These are phyloP conservation scores for Cotesia congregata DNA, from an alignment of 2,888 invertebrate genomes.

Conservation along the genomic window DNA sequence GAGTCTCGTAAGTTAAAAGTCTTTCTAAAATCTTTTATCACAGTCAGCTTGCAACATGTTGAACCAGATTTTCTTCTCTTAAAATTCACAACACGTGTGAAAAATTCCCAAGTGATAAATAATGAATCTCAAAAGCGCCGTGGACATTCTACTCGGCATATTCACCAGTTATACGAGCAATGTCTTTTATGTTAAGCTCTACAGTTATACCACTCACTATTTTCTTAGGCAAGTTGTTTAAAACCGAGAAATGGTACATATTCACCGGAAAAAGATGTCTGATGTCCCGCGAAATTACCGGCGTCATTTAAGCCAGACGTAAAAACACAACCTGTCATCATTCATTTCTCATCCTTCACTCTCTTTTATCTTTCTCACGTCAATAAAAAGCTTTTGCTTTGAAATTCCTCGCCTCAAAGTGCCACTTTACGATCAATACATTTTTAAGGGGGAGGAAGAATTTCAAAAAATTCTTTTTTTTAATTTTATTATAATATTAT, in stretches of 20 bases:
- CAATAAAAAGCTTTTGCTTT: background rate
- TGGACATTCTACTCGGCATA: slow-evolving; percentile 24
- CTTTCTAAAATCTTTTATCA: too few relatives aligned
- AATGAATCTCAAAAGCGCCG: slow-evolving; percentile 18
- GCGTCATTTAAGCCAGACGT: slow-evolving; percentile 14
- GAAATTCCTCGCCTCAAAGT: slow-evolving; percentile 3
- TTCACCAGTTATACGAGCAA: slow-evolving; percentile 16
- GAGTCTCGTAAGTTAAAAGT: too few relatives aligned
- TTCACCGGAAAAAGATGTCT: slow-evolving; percentile 29
- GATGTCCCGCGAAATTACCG: slow-evolving; percentile 22
- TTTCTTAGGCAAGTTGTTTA: slow-evolving; percentile 8
- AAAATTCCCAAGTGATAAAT: background rate
- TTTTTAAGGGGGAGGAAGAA: background rate
- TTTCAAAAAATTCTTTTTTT: background rate
- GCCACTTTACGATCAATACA: slow-evolving; percentile 5
- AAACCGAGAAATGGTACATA: slow-evolving; percentile 31
- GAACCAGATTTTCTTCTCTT: background rate
- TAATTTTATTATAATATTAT: background rate
- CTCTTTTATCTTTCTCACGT: background rate
- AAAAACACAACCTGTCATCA: slow-evolving; percentile 19
- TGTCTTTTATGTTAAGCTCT: slow-evolving; percentile 10
- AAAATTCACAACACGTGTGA: background rate
- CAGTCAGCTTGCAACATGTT: too few relatives aligned
- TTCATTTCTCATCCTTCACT: slow-evolving; percentile 4
- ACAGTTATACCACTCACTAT: slow-evolving; percentile 10